A percentile compares a stretch with the other conserved stretches of the same genome.
Conservation (phyloP, 2,113 vertebrate species). For the Myotis lucifugus region DNA sequence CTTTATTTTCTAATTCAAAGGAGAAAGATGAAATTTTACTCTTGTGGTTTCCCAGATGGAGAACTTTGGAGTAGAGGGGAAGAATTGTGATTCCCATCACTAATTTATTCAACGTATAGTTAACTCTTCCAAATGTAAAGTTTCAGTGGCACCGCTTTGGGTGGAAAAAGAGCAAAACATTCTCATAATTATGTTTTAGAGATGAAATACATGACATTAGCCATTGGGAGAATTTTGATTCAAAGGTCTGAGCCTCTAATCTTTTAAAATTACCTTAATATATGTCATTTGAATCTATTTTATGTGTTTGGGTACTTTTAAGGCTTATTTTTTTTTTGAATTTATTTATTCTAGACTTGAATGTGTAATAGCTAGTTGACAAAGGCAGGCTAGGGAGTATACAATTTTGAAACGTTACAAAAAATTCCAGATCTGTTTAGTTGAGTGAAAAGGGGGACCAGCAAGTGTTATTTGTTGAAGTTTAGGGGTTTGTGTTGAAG, state of each 20-base stretch:
- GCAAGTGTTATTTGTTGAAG: neutral
- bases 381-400: neutral
- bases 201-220: slow-evolving; percentile 10
- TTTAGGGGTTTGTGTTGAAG: neutral
- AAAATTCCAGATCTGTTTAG: neutral
- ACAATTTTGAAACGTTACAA: slow-evolving; percentile 9
- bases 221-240: slow-evolving; percentile 35
- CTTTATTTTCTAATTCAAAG: slow-evolving; percentile 43
- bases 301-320: slow-evolving; percentile 19
- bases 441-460: neutral
- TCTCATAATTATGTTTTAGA: slow-evolving; percentile 54
- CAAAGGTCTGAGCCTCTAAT: slow-evolving; percentile 41
- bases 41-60: slow-evolving; percentile 6
- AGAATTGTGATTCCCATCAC: slow-evolving; percentile 15
- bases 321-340: slow-evolving; percentile 8
- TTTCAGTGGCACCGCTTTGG: slow-evolving; percentile 14
- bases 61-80: slow-evolving; percentile 17
- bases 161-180: slow-evolving; percentile 48
- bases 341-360: slow-evolving; percentile 39
- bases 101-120: slow-evolving; percentile 47
- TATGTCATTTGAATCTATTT: slow-evolving; percentile 26
- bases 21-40: slow-evolving; percentile 58
- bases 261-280: slow-evolving; percentile 65
- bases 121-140: slow-evolving; percentile 35
- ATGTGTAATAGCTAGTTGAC: neutral